A percentile compares a stretch with the other conserved stretches of the same genome.
These are phyloP conservation scores for Prinia subflava DNA, from an alignment of 2,113 vertebrate genomes.

Conservation along the genomic window DNA sequence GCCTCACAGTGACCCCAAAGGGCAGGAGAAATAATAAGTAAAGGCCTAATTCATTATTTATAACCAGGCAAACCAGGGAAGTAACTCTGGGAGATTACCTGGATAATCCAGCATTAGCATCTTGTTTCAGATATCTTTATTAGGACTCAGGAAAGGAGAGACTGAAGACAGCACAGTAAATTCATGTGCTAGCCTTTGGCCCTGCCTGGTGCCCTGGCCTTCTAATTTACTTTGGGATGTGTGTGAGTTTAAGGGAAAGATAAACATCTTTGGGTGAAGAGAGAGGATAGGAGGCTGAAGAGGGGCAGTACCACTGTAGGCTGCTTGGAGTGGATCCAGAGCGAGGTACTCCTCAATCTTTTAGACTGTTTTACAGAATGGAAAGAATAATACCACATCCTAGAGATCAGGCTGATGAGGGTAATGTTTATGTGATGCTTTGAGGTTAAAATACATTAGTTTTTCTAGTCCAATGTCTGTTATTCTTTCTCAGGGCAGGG, in stretches of 20 bases:
- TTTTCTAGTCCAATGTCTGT: not conserved
- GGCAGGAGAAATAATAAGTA: constrained; percentile 65
- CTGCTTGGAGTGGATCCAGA: not conserved
- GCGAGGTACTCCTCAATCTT: not conserved
- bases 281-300: not conserved
- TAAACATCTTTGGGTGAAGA: not conserved
- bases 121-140: constrained; percentile 55
- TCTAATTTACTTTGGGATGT: not conserved
- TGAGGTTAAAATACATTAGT: not conserved
- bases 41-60: constrained; percentile 67
- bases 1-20: constrained; percentile 31
- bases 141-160: constrained; percentile 16
- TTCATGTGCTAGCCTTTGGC: constrained; percentile 25
- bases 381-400: not conserved
- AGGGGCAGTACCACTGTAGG: not conserved
- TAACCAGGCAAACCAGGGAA: constrained; percentile 29
- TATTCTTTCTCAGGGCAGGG: not conserved
- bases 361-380: not conserved
- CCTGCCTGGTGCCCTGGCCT: not conserved
- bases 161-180: not conserved
- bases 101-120: constrained; percentile 60
- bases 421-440: not conserved
- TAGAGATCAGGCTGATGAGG: not conserved
- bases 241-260: not conserved
- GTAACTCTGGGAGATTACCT: constrained; percentile 52